These are phyloP conservation scores for Branchinecta sandiegonensis DNA, from an alignment of 2,888 invertebrate species.

Conservation along the genomic window DNA sequence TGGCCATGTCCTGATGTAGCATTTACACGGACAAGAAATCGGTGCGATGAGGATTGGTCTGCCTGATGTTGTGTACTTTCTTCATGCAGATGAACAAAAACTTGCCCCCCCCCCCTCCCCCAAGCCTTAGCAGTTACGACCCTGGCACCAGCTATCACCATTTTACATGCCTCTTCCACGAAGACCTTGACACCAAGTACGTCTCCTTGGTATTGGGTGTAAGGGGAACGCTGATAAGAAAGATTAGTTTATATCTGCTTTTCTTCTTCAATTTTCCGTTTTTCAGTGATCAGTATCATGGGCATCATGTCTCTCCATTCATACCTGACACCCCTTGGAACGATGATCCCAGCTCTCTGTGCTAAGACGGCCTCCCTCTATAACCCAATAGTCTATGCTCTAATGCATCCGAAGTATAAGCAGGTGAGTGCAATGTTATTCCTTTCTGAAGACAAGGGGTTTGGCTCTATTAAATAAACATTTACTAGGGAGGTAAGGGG, in stretches of 20 bases:
- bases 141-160: neutral
- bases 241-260: no score
- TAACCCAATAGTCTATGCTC: conserved; percentile 31
- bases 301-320: conserved; percentile 28
- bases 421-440: conserved; percentile 20
- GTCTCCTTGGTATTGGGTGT: no score
- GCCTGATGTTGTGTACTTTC: neutral
- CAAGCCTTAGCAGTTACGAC: neutral
- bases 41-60: neutral
- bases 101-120: neutral
- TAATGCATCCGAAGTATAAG: conserved; percentile 30
- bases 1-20: no score
- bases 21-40: no score
- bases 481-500: no score
- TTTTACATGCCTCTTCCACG: no score
- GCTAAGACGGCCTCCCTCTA: conserved; percentile 36
- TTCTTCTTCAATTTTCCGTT: neutral
- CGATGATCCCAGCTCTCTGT: conserved; percentile 33
- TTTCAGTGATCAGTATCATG: conserved; percentile 28
- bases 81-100: neutral
- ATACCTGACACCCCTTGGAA: conserved; percentile 28
- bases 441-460: no score
- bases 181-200: no score
- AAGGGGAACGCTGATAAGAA: no score
- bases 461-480: no score